Evolutionary conservation across 2,113 vertebrate genomes (phyloP).

Genomic region (Proterorhinus semilunaris): DNA sequence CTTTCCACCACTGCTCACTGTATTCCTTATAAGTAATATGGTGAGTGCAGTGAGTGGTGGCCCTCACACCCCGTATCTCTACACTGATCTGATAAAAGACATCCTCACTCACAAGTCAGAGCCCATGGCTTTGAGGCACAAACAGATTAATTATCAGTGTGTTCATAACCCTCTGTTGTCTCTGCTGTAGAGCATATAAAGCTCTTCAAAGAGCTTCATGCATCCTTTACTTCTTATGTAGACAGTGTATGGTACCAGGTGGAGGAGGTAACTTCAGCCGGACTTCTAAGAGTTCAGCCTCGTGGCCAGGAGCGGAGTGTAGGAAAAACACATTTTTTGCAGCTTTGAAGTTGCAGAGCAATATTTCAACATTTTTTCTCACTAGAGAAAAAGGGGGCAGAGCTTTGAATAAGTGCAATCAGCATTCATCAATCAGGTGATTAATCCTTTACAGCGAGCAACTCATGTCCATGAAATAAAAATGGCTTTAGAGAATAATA

Average conservation of each 20-base stretch:
- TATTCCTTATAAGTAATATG: not conserved
- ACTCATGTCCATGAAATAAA: constrained; percentile 50
- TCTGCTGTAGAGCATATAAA: not conserved
- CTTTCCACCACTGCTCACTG: no score
- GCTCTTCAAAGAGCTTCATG: constrained; percentile 3
- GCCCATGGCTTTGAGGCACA: not conserved
- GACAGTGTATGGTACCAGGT: constrained; percentile 1
- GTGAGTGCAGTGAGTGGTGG: not conserved
- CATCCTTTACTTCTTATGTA: not conserved
- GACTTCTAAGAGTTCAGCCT: constrained; percentile 23
- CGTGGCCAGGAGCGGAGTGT: constrained; percentile 41
- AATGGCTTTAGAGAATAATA: constrained; percentile 33
- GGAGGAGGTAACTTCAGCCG: constrained; percentile 21
- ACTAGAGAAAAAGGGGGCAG: not conserved
- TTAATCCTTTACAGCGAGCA: constrained; percentile 44
- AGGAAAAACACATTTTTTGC: constrained; percentile 25
- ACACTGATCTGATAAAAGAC: constrained; percentile 21
- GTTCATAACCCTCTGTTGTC: not conserved
- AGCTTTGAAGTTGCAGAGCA: constrained; percentile 47
- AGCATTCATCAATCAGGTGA: constrained; percentile 48
- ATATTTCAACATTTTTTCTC: constrained; percentile 23
- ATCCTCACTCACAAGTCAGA: not conserved
- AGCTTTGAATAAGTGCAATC: constrained; percentile 43
- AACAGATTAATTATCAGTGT: constrained; percentile 2
- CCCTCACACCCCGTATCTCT: constrained; percentile 15